phyloP scores from a whole-genome alignment of 2,113 vertebrate species.

The Carlito syrichta region DNA sequence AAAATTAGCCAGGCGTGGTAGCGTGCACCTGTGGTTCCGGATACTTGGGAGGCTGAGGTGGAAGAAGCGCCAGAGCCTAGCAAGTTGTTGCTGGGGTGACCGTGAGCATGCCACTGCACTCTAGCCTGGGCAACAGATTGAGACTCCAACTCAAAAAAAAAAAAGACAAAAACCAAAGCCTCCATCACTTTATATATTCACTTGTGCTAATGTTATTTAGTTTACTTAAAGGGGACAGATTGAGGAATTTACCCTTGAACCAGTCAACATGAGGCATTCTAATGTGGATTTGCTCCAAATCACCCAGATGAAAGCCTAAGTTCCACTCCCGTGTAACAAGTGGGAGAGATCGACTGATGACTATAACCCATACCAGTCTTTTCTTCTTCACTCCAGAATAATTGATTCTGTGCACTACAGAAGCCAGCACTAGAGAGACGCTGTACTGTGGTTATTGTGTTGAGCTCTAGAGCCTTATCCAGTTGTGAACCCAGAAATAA shows the following conservation, averaged over 20 bases:
- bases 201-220: neutral
- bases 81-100: too few species aligned
- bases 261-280: neutral
- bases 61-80: too few species aligned
- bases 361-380: neutral
- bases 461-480: neutral
- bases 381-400: neutral
- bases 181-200: neutral
- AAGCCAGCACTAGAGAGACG: neutral
- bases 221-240: neutral
- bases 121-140: too few species aligned
- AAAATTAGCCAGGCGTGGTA: too few species aligned
- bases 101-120: too few species aligned
- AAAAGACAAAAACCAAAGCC: neutral
- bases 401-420: neutral
- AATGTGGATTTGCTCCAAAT: neutral
- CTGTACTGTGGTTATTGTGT: neutral
- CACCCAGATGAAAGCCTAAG: neutral
- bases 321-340: neutral
- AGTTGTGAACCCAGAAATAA: neutral
- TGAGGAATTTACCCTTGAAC: neutral
- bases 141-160: too few species aligned
- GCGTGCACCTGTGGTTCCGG: too few species aligned
- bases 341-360: neutral
- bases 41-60: too few species aligned